Evolutionary conservation across 2,888 invertebrate genomes (phyloP).

Genomic region (Keiferia lycopersicella): DNA sequence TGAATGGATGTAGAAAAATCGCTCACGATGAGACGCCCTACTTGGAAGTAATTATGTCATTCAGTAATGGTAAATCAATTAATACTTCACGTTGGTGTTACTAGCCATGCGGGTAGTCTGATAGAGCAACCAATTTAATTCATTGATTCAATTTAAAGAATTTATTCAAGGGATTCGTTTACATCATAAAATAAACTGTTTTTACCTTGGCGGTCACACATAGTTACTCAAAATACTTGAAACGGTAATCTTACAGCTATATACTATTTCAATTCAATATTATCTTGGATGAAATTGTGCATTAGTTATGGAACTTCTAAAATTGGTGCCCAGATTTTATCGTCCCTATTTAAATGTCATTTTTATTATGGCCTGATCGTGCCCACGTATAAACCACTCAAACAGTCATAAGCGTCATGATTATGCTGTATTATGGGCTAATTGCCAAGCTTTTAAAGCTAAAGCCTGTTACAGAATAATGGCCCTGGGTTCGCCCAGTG

Average conservation of each 20-base stretch:
- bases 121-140: background rate
- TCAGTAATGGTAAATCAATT: constrained; percentile 6
- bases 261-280: no score
- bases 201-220: no score
- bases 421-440: background rate
- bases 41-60: constrained; percentile 15
- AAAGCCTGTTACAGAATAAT: background rate
- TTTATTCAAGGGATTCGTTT: background rate
- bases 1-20: constrained; percentile 14
- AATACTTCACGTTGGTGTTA: background rate
- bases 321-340: no score
- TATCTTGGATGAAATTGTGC: no score
- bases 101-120: background rate
- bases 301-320: no score
- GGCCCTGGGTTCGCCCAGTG: background rate
- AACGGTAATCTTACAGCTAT: no score
- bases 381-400: background rate
- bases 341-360: no score
- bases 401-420: background rate
- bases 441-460: background rate
- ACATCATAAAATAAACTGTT: no score
- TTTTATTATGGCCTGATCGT: background rate
- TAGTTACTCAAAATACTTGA: no score
- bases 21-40: constrained; percentile 1
- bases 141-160: background rate